Evolutionary conservation across 2,888 invertebrate genomes (phyloP).

Genomic region (Listrodromus nycthemerus): DNA sequence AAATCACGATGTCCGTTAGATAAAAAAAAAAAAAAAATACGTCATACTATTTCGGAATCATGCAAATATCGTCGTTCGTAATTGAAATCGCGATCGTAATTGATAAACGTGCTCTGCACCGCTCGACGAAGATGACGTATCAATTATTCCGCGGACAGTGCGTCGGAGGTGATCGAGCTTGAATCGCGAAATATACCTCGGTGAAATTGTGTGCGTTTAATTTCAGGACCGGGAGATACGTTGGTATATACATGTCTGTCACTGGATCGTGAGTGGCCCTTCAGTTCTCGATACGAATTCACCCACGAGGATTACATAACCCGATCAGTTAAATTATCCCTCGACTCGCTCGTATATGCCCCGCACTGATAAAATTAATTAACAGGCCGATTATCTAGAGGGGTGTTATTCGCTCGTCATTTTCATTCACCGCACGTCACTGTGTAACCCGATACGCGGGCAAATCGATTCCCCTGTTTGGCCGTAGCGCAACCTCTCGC

Average conservation of each 20-base stretch:
- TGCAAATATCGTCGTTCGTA: neutral
- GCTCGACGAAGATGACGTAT: neutral
- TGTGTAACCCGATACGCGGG: slow-evolving; percentile 43
- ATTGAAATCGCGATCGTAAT: neutral
- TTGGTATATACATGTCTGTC: neutral
- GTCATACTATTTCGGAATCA: neutral
- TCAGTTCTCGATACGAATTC: slow-evolving; percentile 19
- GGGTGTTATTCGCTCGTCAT: slow-evolving; percentile 43
- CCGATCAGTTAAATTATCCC: slow-evolving; percentile 63
- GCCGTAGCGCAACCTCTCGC: neutral
- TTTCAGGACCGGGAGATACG: neutral
- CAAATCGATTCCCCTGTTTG: slow-evolving; percentile 47
- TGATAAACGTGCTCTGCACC: neutral
- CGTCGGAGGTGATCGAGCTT: neutral
- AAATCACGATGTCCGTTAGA: neutral
- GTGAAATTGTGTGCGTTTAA: neutral
- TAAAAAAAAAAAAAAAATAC: neutral
- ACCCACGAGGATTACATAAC: slow-evolving; percentile 56
- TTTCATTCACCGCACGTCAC: slow-evolving; percentile 51
- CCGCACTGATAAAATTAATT: slow-evolving; percentile 69
- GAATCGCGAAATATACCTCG: neutral
- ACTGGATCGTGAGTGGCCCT: neutral
- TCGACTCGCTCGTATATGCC: slow-evolving; percentile 38
- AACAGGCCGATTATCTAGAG: slow-evolving; percentile 65
- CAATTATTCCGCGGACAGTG: neutral